These are phyloP conservation scores for Caranx melampygus DNA, from an alignment of 2,113 vertebrate genomes.

Conservation along the genomic window DNA sequence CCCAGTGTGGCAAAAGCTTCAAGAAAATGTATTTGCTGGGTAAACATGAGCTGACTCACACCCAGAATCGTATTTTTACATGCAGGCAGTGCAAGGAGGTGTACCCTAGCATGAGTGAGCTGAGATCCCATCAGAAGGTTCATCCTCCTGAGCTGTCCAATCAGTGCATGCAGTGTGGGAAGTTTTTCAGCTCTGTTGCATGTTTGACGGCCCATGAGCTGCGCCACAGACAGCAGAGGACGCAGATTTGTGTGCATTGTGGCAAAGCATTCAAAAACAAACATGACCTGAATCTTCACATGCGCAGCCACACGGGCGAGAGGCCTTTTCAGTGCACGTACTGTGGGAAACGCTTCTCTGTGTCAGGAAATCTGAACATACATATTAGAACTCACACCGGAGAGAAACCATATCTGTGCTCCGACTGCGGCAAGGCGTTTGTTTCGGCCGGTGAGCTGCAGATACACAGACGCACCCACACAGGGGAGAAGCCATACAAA, in stretches of 20 bases:
- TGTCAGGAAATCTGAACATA: slow-evolving; percentile 58
- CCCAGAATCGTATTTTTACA: slow-evolving; percentile 29
- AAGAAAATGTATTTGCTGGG: slow-evolving; percentile 43
- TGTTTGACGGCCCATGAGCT: slow-evolving; percentile 44
- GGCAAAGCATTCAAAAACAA: slow-evolving; percentile 60
- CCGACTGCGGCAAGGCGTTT: slow-evolving; percentile 65
- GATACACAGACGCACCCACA: slow-evolving; percentile 69
- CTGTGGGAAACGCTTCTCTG: slow-evolving; percentile 58
- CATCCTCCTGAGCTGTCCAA: slow-evolving; percentile 50
- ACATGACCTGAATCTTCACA: slow-evolving; percentile 53
- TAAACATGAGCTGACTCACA: slow-evolving; percentile 62
- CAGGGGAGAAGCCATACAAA: slow-evolving; percentile 62
- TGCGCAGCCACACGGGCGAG: slow-evolving; percentile 69
- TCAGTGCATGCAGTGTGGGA: slow-evolving; percentile 60
- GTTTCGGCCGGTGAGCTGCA: slow-evolving; percentile 61
- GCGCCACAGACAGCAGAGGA: slow-evolving; percentile 47
- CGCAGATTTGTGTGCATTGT: slow-evolving; percentile 47
- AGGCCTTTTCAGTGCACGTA: slow-evolving; percentile 67
- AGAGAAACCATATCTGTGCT: slow-evolving; percentile 66
- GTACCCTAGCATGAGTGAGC: slow-evolving; percentile 46
- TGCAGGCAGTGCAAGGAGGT: slow-evolving; percentile 58
- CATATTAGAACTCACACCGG: slow-evolving; percentile 66
- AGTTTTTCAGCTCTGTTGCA: slow-evolving; percentile 45
- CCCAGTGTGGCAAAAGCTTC: slow-evolving; percentile 66
- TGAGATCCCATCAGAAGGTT: slow-evolving; percentile 57